Evolutionary conservation across 1,140 invertebrate genomes (phyloP), one percentile per base, ranked within the genome.

Genomic region (Philotrypesis tridentata): DNA sequence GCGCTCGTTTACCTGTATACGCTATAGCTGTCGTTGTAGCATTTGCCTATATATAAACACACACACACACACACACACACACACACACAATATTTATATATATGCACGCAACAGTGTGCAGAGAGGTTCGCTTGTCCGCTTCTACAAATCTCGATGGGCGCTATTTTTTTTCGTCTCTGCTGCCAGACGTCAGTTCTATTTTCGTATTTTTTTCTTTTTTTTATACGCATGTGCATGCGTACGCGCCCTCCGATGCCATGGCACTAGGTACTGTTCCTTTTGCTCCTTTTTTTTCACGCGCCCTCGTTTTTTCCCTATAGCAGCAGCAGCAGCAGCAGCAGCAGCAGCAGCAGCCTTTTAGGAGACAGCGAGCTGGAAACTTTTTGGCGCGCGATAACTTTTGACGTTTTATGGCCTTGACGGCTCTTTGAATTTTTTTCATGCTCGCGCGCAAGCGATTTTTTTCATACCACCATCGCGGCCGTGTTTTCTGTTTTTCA

Each of bases 101-200:
- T 17, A 55, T 55, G 7, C 6, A 55, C 21, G n/a, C 48, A 55
- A 55, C 48, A 55, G 48, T 21, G 48, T 2, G 43, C 43, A 17
- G 17, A 55, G 68, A 68, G 68, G 14, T 7, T 12, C 60, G 60
- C 14, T 6, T 21, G 48, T 55, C 14, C 27, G 71, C 71, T 81
- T 33, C 80, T 43, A 73, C 76, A 81, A 76, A 77, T 72, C 74
- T 43, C 67, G 74, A 63, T 63, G 67, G 61, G 63, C 74, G 23
- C 43, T 40, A 70, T 33, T 74, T 73, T 74, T n/a, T 74, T 80
- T 74, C 27, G 43, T 31, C 61, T 67, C 37, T 43, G 61, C 12
- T 55, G 48, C 48, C 48, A 55, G 48, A 21, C 48, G 82, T 86
- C 85, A 80, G 82, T 87, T 86, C 84, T 84, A 79, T 40, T 76